These are phyloP conservation scores for Catagonus wagneri DNA, from an alignment of 2,113 vertebrate species.

Conservation along the genomic window DNA sequence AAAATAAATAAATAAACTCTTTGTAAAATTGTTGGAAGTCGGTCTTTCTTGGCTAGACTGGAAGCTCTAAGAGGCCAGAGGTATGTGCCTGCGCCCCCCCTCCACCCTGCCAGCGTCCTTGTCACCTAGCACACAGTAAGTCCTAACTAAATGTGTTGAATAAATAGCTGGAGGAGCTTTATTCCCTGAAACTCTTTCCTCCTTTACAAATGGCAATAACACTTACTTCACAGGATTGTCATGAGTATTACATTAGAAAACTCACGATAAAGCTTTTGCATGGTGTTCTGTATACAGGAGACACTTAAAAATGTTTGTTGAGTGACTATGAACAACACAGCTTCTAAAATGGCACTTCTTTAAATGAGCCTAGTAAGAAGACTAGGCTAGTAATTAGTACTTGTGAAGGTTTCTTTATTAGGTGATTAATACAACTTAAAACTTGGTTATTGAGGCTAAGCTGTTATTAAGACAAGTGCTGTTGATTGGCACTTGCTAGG, in stretches of 20 bases:
- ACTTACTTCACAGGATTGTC: neutral
- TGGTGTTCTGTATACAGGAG: slow-evolving; percentile 27
- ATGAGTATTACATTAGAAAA: neutral
- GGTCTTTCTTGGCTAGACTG: neutral
- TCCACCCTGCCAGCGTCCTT: neutral
- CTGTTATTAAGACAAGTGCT: slow-evolving; percentile 76
- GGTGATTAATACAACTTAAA: slow-evolving; percentile 76
- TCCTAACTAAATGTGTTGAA: neutral
- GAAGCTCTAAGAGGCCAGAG: neutral
- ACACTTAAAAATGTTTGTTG: slow-evolving; percentile 68
- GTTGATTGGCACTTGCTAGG: slow-evolving; percentile 74
- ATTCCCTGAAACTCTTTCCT: slow-evolving; percentile 32
- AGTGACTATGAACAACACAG: slow-evolving; percentile 62
- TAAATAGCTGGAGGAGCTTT: neutral
- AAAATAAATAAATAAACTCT: too few species aligned
- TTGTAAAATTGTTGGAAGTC: neutral
- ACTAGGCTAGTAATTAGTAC: slow-evolving; percentile 74
- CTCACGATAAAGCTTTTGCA: neutral
- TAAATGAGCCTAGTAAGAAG: slow-evolving; percentile 44
- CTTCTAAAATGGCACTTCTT: slow-evolving; percentile 71
- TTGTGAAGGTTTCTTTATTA: slow-evolving; percentile 80
- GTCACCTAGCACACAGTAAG: neutral
- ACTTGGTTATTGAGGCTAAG: slow-evolving; percentile 72
- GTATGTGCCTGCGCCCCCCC: neutral
- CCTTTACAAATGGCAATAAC: slow-evolving; percentile 24